These are phyloP conservation scores for Aphodius granarius DNA, from an alignment of 2,888 invertebrate genomes.

Conservation along the genomic window DNA sequence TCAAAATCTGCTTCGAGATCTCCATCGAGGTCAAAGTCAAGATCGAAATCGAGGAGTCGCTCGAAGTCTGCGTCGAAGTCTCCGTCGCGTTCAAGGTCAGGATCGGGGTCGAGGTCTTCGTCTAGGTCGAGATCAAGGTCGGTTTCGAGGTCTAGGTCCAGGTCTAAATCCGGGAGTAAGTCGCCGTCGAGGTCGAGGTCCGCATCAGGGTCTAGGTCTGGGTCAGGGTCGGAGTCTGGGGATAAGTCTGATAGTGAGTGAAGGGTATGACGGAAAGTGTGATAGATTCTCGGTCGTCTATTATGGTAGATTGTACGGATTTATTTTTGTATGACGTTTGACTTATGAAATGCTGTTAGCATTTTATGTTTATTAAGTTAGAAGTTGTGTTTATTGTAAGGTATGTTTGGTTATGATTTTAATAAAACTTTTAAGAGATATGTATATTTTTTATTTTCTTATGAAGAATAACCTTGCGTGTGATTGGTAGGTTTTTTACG, in stretches of 20 bases:
- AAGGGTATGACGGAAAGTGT: neutral
- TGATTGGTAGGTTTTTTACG: too few relatives aligned
- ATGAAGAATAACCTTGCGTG: too few relatives aligned
- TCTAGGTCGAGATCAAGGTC: slow-evolving; percentile 38
- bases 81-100: slow-evolving; percentile 37
- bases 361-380: neutral
- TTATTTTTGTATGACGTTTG: neutral
- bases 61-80: slow-evolving; percentile 39
- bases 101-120: slow-evolving; percentile 41
- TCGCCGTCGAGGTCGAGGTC: slow-evolving; percentile 40
- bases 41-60: slow-evolving; percentile 43
- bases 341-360: neutral
- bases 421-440: neutral
- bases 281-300: neutral
- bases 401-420: neutral
- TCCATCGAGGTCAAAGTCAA: slow-evolving; percentile 42
- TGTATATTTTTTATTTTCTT: neutral
- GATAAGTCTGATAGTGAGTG: slow-evolving; percentile 35
- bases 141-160: slow-evolving; percentile 31
- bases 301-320: neutral
- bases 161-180: slow-evolving; percentile 33
- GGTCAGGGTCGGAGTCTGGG: slow-evolving; percentile 44
- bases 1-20: slow-evolving; percentile 41
- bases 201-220: slow-evolving; percentile 39
- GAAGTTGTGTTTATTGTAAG: neutral